Base-by-base conservation (phyloP, 2,113 vertebrate genomes). In the Eublepharis macularius region DNA sequence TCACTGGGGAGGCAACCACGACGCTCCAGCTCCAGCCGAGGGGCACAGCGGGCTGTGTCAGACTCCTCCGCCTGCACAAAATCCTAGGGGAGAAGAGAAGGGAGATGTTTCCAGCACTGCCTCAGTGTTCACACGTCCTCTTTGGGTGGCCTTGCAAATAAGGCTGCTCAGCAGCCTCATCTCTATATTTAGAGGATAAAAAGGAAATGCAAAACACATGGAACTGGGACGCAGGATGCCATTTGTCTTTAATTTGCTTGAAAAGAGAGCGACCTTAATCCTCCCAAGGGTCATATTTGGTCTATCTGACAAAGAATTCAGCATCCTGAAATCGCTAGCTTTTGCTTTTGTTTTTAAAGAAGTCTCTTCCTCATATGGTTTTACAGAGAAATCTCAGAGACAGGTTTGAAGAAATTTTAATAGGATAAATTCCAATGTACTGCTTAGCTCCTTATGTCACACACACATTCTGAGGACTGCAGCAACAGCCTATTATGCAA, bases 61-160 rank as follows among this genome's bases (percentile, higher is more conserved):
- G 95, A 90, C 81, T 96, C 93, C 4, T 95, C 95, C 0, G 85
- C 65, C 11, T 89, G 92, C 0, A 96, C 92, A 83, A 97, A 97
- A 80, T 95, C 92, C 97, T 97, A 89, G 0, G 14, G 12, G 1
- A 1, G 49, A 70, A 57, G 6, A 49, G n/a, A 43, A 12, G 24
- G 73, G 73, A 0, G 54, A 4, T 9, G 19, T 69, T 79, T 60
- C n/a, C 43, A 83, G 6, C 26, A 26, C 5, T 36, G 19, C 1
- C 21, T 26, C 68, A 24, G 24, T 24, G 26, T 7, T 70, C 29
- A 32, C 54, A 4, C 43, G 45, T 9, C 1, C 54, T 41, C 60
- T 79, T 63, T 63, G 29, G 57, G 7, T 45, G 60, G 32, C 21
- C 60, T 43, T 47, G 16, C 9, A 80, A 16, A 4, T 1, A 32